Conservation (phyloP, 2,888 invertebrate species). For the Spicauda simplicius region DNA sequence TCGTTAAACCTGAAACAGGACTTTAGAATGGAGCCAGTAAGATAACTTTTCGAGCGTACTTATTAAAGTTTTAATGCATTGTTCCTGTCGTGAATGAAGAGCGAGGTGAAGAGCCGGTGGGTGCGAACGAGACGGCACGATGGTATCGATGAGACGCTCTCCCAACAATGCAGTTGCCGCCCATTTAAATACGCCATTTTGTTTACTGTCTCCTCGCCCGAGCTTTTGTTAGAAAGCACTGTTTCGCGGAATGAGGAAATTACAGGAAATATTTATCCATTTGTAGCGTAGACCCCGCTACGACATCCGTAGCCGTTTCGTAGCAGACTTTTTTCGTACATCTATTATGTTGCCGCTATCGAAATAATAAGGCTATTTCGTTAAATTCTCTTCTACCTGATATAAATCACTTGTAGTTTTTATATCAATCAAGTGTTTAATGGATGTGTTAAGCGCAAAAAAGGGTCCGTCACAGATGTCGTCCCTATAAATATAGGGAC, state of each 20-base stretch:
- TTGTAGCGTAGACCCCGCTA: conserved; percentile 51
- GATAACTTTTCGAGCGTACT: conserved; percentile 43
- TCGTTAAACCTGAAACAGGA: conserved; percentile 41
- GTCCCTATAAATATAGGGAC: too few species aligned
- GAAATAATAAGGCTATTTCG: conserved; percentile 1
- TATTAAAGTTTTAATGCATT: conserved; percentile 52
- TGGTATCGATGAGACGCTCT: conserved; percentile 58
- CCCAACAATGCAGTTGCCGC: conserved; percentile 79
- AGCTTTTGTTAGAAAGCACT: conserved; percentile 77
- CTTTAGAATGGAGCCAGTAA: conserved; percentile 43
- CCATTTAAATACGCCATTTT: conserved; percentile 85
- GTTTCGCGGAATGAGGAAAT: conserved; percentile 78
- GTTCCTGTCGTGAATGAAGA: conserved; percentile 53
- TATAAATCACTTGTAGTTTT: neutral
- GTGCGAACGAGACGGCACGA: conserved; percentile 66
- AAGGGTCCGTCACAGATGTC: too few species aligned
- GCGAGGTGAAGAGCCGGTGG: conserved; percentile 69
- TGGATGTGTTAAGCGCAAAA: too few species aligned
- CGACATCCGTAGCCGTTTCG: conserved; percentile 47
- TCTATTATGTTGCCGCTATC: conserved; percentile 11
- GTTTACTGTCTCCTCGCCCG: conserved; percentile 77
- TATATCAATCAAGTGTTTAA: neutral
- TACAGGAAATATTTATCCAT: conserved; percentile 79
- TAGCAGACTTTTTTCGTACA: conserved; percentile 17
- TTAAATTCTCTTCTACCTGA: neutral